Evolutionary conservation across 2,888 invertebrate species (phyloP).

Genomic region (Aspidiotus rigidus): DNA sequence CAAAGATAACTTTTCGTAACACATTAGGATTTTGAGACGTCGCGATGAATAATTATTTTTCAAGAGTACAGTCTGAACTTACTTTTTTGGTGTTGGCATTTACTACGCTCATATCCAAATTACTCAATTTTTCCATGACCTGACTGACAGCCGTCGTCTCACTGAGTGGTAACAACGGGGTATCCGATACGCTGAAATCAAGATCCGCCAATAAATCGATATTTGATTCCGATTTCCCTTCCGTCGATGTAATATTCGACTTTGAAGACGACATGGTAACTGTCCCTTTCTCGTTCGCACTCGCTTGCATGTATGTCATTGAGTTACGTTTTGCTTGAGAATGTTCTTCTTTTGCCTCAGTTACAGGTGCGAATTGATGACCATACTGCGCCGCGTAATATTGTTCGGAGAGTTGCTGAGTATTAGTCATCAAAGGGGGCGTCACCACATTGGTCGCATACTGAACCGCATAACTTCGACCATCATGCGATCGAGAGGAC

Average conservation of each 20-base stretch:
- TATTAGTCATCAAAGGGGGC: constrained; percentile 26
- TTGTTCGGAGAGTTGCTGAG: constrained; percentile 1
- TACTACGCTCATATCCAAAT: constrained; percentile 3
- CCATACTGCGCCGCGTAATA: constrained; percentile 44
- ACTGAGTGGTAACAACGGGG: constrained; percentile 52
- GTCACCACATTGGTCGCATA: constrained; percentile 34
- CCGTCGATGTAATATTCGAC: constrained; percentile 17
- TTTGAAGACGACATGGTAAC: constrained; percentile 39
- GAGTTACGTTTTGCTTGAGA: constrained; percentile 39
- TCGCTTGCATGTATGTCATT: constrained; percentile 43
- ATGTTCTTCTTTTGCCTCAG: constrained; percentile 18
- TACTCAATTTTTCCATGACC: constrained; percentile 17
- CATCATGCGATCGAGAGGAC: constrained; percentile 43
- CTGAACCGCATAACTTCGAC: constrained; percentile 37
- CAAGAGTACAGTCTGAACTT: no score
- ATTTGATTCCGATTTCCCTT: constrained; percentile 43
- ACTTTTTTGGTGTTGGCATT: neutral
- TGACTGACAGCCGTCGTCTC: constrained; percentile 4
- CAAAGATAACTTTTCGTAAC: no score
- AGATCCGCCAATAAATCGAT: constrained; percentile 68
- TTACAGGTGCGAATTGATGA: constrained; percentile 40
- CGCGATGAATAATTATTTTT: no score
- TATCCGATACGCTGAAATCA: constrained; percentile 60
- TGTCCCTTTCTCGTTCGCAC: constrained; percentile 5
- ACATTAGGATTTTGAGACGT: no score